Conservation (phyloP, 2,113 vertebrate species). For the Limanda limanda region DNA sequence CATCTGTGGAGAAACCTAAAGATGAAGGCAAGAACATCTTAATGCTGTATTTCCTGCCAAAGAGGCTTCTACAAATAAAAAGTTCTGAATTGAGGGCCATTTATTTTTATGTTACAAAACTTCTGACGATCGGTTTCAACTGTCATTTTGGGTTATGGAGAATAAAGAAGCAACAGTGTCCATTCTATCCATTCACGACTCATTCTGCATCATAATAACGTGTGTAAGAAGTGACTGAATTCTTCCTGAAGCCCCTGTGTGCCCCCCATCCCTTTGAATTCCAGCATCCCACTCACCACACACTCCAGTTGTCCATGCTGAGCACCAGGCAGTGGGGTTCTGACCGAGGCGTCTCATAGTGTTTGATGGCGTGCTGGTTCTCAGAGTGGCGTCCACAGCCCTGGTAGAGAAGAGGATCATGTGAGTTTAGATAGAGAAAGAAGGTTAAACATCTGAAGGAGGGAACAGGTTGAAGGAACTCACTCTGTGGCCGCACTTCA, state of each 20-base stretch:
- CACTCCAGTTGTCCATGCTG: conserved; percentile 91
- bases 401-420: conserved; percentile 68
- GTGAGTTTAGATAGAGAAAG: background rate
- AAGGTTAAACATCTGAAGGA: background rate
- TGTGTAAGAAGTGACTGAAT: background rate
- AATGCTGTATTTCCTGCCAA: too few species aligned
- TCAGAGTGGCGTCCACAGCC: conserved; percentile 91
- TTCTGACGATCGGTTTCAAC: too few species aligned
- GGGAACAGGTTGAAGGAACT: conserved; percentile 18
- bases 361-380: conserved; percentile 91
- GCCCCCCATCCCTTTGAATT: background rate
- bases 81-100: too few species aligned
- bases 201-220: too few species aligned
- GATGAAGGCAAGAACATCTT: too few species aligned
- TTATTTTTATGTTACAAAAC: too few species aligned
- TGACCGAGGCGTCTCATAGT: conserved; percentile 89
- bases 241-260: background rate
- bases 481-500: conserved; percentile 96
- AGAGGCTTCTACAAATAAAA: too few species aligned
- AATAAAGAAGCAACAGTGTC: too few species aligned
- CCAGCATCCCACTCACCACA: conserved; percentile 84
- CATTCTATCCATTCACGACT: background rate
- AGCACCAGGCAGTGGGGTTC: conserved; percentile 93
- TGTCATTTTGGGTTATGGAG: too few species aligned
- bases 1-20: background rate